Evolutionary conservation across 2,113 vertebrate genomes (phyloP).

Genomic region (Promerops cafer): DNA sequence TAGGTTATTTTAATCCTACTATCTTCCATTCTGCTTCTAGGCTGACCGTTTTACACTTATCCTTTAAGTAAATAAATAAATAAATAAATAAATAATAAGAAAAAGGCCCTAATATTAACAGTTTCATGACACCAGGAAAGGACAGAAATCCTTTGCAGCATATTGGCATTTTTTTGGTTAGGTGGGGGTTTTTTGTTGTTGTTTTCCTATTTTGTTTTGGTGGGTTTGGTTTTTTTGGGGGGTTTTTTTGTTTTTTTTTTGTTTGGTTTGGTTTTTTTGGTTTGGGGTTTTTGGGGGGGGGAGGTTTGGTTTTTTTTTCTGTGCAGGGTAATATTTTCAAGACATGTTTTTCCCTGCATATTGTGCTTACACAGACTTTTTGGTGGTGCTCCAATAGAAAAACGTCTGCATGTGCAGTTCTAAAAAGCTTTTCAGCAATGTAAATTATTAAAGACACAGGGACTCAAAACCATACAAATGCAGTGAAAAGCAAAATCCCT

Average conservation of each 20-base stretch:
- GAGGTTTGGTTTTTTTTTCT: not conserved
- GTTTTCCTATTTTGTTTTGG: no score
- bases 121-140: not conserved
- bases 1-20: not conserved
- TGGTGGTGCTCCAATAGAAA: conserved; percentile 39
- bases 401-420: conserved; percentile 28
- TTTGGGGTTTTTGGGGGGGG: no score
- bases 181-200: no score
- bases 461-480: conserved; percentile 4
- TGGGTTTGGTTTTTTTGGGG: not conserved
- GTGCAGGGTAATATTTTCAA: conserved; percentile 36
- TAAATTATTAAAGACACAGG: conserved; percentile 52
- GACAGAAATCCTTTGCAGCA: not conserved
- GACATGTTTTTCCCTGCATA: conserved; percentile 6
- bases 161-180: not conserved
- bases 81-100: not conserved
- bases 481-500: conserved; percentile 14
- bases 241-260: no score
- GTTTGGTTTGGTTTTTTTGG: not conserved
- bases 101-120: not conserved
- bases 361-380: conserved; percentile 56
- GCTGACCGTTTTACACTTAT: not conserved
- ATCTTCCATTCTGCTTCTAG: not conserved
- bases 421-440: conserved; percentile 49
- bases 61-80: not conserved